Evolutionary conservation across 2,888 invertebrate species (phyloP).

Genomic region (Epirrhoe alternata): DNA sequence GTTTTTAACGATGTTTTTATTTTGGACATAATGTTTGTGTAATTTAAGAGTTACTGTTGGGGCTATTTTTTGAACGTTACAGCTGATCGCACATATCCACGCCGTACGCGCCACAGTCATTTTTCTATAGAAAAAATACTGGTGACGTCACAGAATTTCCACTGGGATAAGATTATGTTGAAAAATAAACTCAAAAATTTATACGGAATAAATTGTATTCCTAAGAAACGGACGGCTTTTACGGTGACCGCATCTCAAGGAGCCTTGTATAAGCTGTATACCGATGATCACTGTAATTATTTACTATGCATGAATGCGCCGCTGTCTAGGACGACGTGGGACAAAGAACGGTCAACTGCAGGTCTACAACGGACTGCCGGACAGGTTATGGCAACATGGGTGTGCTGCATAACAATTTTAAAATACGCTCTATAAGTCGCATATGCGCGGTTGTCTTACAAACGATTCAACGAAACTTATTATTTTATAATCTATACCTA

Average conservation of each 20-base stretch:
- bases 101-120: no score
- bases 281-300: conserved; percentile 81
- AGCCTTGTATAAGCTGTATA: conserved; percentile 13
- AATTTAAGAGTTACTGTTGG: no score
- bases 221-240: background rate
- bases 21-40: no score
- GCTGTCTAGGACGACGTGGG: conserved; percentile 80
- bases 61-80: no score
- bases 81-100: no score
- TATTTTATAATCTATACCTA: no score
- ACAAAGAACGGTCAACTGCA: conserved; percentile 77
- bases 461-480: conserved; percentile 28
- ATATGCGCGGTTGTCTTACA: conserved; percentile 50
- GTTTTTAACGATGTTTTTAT: no score
- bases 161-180: no score
- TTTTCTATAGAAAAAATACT: no score
- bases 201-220: no score
- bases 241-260: background rate
- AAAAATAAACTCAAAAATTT: no score
- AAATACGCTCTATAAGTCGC: conserved; percentile 73
- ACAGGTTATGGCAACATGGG: conserved; percentile 78
- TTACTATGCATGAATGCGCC: conserved; percentile 84
- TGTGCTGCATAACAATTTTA: conserved; percentile 73
- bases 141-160: no score
- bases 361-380: conserved; percentile 63